Percentiles rank a stretch among this genome's conserved stretches.
phyloP scores from a whole-genome alignment of 2,888 invertebrate species.

The Galeruca laticollis region DNA sequence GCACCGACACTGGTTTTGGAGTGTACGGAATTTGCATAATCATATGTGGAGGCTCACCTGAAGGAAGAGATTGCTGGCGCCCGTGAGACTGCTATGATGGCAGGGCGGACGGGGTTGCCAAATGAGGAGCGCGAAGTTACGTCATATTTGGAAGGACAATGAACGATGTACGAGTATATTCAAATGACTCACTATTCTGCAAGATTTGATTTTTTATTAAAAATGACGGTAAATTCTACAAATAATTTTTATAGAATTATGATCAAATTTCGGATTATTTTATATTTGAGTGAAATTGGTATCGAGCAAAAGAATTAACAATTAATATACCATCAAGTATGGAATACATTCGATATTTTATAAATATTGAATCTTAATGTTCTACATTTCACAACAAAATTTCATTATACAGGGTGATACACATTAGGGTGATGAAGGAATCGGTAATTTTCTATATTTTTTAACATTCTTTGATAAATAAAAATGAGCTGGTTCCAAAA shows the following conservation, averaged over 20 bases:
- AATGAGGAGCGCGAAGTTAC: neutral
- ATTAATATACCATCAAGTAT: no score
- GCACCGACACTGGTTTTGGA: slow-evolving; percentile 51
- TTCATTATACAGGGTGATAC: no score
- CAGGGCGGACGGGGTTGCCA: slow-evolving; percentile 39
- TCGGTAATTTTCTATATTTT: no score
- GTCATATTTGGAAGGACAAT: slow-evolving; percentile 11
- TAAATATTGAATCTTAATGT: no score
- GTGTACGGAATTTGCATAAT: slow-evolving; percentile 57
- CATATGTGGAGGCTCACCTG: slow-evolving; percentile 66
- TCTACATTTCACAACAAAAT: no score
- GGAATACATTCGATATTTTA: no score
- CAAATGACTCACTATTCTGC: neutral
- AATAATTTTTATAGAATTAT: neutral
- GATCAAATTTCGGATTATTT: neutral
- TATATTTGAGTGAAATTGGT: no score
- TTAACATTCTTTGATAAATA: no score
- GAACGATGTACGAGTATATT: slow-evolving; percentile 10
- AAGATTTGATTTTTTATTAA: slow-evolving; percentile 4
- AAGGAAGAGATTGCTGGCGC: slow-evolving; percentile 70
- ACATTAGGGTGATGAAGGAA: no score
- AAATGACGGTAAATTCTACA: neutral
- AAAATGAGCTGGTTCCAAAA: no score
- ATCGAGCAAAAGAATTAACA: no score
- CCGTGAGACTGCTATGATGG: slow-evolving; percentile 60